Conservation (phyloP, 2,888 invertebrate species). For the Diabrotica balteata region DNA sequence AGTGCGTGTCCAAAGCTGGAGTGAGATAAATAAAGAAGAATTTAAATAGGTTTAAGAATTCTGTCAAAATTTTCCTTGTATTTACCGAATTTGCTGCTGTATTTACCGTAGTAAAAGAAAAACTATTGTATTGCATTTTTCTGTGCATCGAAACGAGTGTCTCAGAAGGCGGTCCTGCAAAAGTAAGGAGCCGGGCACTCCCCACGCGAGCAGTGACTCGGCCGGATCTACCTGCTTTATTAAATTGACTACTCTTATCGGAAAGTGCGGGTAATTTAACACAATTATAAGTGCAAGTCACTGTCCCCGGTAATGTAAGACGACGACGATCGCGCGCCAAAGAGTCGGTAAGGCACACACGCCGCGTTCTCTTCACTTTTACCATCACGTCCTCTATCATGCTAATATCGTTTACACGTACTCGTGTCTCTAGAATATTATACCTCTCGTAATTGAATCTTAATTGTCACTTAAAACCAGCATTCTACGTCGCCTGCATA, state of each 20-base stretch:
- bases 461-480: conserved; percentile 27
- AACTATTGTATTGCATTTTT: too few species aligned
- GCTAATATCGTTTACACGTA: conserved; percentile 41
- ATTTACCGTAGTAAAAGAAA: neutral
- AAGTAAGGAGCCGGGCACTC: conserved; percentile 21
- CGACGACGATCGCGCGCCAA: conserved; percentile 37
- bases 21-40: too few species aligned
- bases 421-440: conserved; percentile 35
- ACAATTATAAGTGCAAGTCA: conserved; percentile 53
- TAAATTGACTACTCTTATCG: conserved; percentile 50
- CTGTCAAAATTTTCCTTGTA: neutral
- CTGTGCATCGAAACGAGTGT: neutral
- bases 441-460: conserved; percentile 33
- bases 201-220: conserved; percentile 26
- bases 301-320: conserved; percentile 38
- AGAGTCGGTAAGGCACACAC: conserved; percentile 37
- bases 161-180: neutral
- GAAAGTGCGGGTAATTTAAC: conserved; percentile 52
- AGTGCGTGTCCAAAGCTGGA: too few species aligned
- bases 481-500: neutral
- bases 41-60: neutral
- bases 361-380: conserved; percentile 3
- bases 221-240: conserved; percentile 45
- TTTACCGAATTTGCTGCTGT: too few species aligned
- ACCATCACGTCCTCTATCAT: conserved; percentile 20